Conservation (phyloP, 92 coral and sea anemone species). For the Palythoa grandis region DNA sequence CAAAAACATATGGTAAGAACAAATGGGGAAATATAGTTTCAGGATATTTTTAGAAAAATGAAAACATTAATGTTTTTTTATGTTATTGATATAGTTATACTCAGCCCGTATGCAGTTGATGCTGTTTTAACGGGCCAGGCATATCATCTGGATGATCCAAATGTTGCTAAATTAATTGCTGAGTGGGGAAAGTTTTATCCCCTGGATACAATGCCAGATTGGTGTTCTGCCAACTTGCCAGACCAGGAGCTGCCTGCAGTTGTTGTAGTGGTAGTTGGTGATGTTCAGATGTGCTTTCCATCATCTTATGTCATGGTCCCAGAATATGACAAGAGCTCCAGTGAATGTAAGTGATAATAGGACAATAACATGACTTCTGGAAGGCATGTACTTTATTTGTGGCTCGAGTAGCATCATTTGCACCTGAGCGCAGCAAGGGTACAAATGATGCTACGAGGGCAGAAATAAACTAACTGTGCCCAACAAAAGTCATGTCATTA, state of each 20-base stretch:
- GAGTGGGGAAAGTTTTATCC: constrained; percentile 97
- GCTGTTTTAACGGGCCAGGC: constrained; percentile 90
- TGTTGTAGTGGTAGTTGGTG: constrained; percentile 81
- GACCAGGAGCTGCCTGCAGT: constrained; percentile 84
- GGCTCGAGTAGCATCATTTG: too few species aligned
- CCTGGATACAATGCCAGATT: constrained; percentile 77
- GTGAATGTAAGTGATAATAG: constrained; percentile 22
- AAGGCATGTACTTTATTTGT: too few species aligned
- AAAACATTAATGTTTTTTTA: not conserved
- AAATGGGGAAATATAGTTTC: too few species aligned
- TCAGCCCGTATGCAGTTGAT: constrained; percentile 89
- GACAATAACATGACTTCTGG: too few species aligned
- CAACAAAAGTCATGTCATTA: too few species aligned
- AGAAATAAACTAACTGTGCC: too few species aligned
- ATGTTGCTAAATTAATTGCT: constrained; percentile 74
- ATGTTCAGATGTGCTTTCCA: constrained; percentile 87
- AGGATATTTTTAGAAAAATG: too few species aligned
- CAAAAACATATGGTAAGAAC: too few species aligned
- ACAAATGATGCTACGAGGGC: too few species aligned
- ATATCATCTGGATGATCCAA: constrained; percentile 75
- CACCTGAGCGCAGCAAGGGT: too few species aligned
- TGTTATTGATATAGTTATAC: constrained; percentile 49
- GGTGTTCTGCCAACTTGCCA: constrained; percentile 65
- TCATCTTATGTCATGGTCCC: constrained; percentile 84
- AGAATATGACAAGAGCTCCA: constrained; percentile 38